Base-by-base conservation (phyloP, 2,888 invertebrate genomes). In the Malthinus flaveolus region DNA sequence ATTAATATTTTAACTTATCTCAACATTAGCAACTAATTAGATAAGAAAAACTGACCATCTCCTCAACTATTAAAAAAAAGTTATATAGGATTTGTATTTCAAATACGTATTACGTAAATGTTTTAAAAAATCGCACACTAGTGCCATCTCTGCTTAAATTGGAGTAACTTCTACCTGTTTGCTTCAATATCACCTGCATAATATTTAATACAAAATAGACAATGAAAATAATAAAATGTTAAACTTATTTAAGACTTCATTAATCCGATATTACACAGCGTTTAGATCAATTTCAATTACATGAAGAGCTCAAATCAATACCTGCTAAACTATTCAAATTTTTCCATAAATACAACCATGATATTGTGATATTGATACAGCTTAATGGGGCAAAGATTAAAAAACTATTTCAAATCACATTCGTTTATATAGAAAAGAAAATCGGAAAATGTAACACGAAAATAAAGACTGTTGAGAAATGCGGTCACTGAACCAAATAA, bases 401-500 rank as follows among this genome's bases (percentile, higher is more conserved):
- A 23, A 23, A 5, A 42, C 2, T 9, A 1, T 12, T n/a, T 23
- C 15, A 7, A 42, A 15, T 9, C 13, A 4, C 5, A 11, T 42
- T 42, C 13, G 39, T n/a, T 42, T 4, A 15, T n/a, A 15, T n/a
- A 7, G 23, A 12, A 42, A 23, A n/a, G 15, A 42, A 42, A 42
- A 39, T 15, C 8, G 8, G 39, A 42, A 42, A 42, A 42, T 53
- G 36, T 31, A 44, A 42, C 1, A 42, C 39, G 23, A 42, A 49
- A n/a, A 33, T 33, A 47, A 59, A 39, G 52, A 52, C 48, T 61
- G 65, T 68, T 62, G 66, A 62, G 72, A 75, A 83, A 80, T 77
- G 81, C 82, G 83, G 83, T 83, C 83, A 82, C 75, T 83, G 83
- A 83, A 83, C 83, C 79, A 83, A 81, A 79, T 82, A 79, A 74